phyloP scores from a whole-genome alignment of 2,797 vertebrate species.

The Bufotes viridis region DNA sequence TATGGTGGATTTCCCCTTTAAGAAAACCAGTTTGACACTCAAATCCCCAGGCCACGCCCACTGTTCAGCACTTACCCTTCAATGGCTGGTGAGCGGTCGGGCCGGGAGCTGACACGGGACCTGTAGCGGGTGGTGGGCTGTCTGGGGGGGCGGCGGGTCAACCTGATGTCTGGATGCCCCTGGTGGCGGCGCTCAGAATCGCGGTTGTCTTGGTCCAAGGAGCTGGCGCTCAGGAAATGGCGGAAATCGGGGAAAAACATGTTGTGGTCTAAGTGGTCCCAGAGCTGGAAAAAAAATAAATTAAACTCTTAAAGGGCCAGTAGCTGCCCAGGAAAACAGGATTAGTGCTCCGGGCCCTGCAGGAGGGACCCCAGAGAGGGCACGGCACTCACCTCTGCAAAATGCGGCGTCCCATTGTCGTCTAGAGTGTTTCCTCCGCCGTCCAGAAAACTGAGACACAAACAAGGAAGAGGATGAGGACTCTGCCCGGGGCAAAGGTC shows the following conservation, averaged over 20 bases:
- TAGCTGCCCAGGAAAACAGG: background rate
- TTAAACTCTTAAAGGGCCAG: background rate
- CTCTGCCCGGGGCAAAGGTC: slow-evolving; percentile 24
- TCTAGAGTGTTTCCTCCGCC: slow-evolving; percentile 78
- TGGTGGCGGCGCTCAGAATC: slow-evolving; percentile 74
- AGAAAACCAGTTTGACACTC: background rate
- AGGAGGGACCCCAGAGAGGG: background rate
- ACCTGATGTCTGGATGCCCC: slow-evolving; percentile 81
- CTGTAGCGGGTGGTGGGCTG: slow-evolving; percentile 85
- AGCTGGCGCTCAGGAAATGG: slow-evolving; percentile 76
- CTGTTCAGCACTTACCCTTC: slow-evolving; percentile 80
- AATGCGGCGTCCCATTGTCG: slow-evolving; percentile 88
- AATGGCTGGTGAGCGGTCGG: slow-evolving; percentile 91
- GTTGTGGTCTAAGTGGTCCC: slow-evolving; percentile 81
- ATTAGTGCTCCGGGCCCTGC: no score
- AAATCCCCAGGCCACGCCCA: background rate
- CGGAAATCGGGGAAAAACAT: slow-evolving; percentile 78
- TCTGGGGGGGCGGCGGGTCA: slow-evolving; percentile 82
- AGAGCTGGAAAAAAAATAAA: slow-evolving; percentile 78
- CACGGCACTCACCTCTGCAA: slow-evolving; percentile 71
- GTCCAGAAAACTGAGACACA: slow-evolving; percentile 85
- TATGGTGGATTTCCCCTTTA: background rate
- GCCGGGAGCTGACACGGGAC: slow-evolving; percentile 87
- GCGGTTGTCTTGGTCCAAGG: slow-evolving; percentile 83
- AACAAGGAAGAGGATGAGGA: slow-evolving; percentile 11